phyloP scores from a whole-genome alignment of 2,888 invertebrate genomes.

The Tetragonisca angustula region DNA sequence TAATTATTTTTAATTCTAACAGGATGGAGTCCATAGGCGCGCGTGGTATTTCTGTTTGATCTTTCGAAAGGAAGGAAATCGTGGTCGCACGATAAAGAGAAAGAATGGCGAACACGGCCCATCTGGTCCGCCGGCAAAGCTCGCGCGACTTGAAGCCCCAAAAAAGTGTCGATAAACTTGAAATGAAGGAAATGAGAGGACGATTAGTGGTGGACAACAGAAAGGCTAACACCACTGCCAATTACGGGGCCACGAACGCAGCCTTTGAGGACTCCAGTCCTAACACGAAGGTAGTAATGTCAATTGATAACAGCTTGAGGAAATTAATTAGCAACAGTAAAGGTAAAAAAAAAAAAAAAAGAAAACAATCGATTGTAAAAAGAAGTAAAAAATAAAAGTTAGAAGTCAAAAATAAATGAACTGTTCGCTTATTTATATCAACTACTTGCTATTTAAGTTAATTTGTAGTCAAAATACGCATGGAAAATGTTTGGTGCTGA shows the following conservation, averaged over 20 bases:
- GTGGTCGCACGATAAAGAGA: constrained; percentile 35
- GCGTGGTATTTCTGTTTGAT: constrained; percentile 72
- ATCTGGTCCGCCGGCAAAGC: constrained; percentile 94
- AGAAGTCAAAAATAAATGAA: background rate
- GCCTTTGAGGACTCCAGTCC: constrained; percentile 90
- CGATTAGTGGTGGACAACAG: constrained; percentile 91
- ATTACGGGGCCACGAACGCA: constrained; percentile 95
- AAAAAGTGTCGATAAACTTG: constrained; percentile 92
- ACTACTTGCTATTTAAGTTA: background rate
- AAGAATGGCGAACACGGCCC: constrained; percentile 95
- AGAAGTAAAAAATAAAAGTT: background rate
- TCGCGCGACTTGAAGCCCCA: constrained; percentile 93
- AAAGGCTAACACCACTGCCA: constrained; percentile 85
- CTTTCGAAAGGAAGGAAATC: constrained; percentile 41
- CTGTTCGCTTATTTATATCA: background rate
- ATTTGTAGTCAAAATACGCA: background rate
- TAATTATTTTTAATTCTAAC: constrained; percentile 12
- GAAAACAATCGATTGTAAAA: background rate
- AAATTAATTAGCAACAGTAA: background rate
- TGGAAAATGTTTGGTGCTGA: too few species aligned
- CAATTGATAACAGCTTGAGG: background rate
- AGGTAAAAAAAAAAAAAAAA: background rate
- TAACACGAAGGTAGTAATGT: constrained; percentile 81
- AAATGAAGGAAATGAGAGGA: constrained; percentile 93
- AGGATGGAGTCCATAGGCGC: constrained; percentile 80